Conservation (phyloP, 2,797 vertebrate species). For the Micrastur ruficollis region DNA sequence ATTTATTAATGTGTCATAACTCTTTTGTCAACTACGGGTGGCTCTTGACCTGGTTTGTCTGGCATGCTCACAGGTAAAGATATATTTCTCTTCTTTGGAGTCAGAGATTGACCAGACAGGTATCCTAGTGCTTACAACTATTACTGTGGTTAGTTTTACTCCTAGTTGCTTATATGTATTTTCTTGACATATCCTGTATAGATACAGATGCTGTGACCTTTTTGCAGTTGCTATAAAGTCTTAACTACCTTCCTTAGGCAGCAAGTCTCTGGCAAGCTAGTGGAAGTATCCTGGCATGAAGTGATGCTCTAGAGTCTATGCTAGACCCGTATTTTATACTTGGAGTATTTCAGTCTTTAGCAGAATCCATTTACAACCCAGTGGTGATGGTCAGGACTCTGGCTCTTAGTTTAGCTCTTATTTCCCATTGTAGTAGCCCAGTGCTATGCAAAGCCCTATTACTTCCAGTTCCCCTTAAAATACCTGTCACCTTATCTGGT, state of each 20-base stretch:
- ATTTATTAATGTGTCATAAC: not conserved
- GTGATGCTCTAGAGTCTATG: not conserved
- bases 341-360: not conserved
- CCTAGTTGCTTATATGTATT: not conserved
- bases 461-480: not conserved
- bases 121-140: not conserved
- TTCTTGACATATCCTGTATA: not conserved
- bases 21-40: not conserved
- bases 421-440: not conserved
- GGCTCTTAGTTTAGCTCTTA: not conserved
- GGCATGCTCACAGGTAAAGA: not conserved
- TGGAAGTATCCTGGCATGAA: not conserved
- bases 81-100: not conserved
- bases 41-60: not conserved
- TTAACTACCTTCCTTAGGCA: not conserved
- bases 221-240: not conserved
- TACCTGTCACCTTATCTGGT: not conserved
- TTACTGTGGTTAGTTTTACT: not conserved
- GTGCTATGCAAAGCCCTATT: accelerated
- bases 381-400: not conserved
- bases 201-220: accelerated
- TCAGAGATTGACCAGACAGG: not conserved
- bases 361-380: not conserved
- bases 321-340: not conserved
- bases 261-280: not conserved